Evolutionary conservation across 1,140 invertebrate genomes (phyloP).

Genomic region (Drosophila navojoa): DNA sequence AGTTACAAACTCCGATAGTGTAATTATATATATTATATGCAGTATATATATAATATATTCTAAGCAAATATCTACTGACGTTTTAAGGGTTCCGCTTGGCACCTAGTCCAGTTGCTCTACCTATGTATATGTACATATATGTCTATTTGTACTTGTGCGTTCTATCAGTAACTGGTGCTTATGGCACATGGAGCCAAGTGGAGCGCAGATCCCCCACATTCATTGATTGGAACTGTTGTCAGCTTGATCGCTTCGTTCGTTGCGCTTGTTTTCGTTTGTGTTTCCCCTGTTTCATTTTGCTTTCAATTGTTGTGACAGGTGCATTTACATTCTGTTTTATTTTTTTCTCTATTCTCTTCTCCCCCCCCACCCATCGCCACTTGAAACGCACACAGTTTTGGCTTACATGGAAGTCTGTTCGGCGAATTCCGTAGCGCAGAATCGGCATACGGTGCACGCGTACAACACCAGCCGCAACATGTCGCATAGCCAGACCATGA

Average conservation of each 20-base stretch:
- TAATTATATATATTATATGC: too few relatives aligned
- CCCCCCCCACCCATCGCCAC: slow-evolving; percentile 33
- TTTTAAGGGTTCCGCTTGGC: too few relatives aligned
- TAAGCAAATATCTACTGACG: too few relatives aligned
- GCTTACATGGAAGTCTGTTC: slow-evolving; percentile 98
- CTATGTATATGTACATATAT: too few relatives aligned
- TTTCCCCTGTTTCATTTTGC: background rate
- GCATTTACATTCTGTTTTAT: slow-evolving; percentile 7
- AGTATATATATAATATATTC: too few relatives aligned
- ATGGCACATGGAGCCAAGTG: slow-evolving; percentile 14
- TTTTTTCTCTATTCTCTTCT: background rate
- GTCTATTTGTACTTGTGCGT: background rate
- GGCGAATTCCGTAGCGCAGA: slow-evolving; percentile 86
- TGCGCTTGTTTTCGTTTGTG: slow-evolving; percentile 7
- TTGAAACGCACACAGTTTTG: slow-evolving; percentile 89
- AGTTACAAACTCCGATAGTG: too few relatives aligned
- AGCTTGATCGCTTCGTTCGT: slow-evolving; percentile 7
- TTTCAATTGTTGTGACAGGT: background rate
- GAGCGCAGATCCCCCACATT: slow-evolving; percentile 10
- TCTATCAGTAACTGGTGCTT: background rate
- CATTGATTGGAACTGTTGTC: slow-evolving; percentile 7
- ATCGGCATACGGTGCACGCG: slow-evolving; percentile 90
- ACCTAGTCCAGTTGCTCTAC: too few relatives aligned
- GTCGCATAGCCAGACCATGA: slow-evolving; percentile 83
- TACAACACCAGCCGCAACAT: slow-evolving; percentile 87